Evolutionary conservation across 1,140 invertebrate genomes (phyloP).

Genomic region (Pachyrhynchus sulphureomaculatus): DNA sequence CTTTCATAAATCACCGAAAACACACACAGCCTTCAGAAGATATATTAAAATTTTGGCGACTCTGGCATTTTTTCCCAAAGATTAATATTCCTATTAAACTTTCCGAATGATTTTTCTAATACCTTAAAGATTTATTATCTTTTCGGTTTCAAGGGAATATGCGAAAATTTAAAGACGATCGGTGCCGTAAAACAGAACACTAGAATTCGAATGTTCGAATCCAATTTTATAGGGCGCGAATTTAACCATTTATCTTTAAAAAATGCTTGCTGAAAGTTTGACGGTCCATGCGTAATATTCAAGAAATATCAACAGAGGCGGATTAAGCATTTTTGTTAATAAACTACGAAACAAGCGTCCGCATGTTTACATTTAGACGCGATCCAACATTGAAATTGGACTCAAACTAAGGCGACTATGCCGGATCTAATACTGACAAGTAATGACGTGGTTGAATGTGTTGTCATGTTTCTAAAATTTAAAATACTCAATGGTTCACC

Average conservation of each 20-base stretch:
- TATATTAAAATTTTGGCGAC: constrained; percentile 32
- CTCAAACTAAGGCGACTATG: too few species aligned
- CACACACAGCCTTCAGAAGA: constrained; percentile 17
- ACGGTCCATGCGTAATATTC: too few species aligned
- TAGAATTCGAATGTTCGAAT: constrained; percentile 18
- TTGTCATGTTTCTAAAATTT: too few species aligned
- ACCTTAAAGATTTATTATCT: constrained; percentile 30
- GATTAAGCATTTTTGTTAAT: too few species aligned
- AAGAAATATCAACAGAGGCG: too few species aligned
- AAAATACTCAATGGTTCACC: too few species aligned
- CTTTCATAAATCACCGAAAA: constrained; percentile 19
- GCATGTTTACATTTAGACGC: too few species aligned
- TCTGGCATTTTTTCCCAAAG: constrained; percentile 27
- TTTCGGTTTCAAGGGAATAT: constrained; percentile 12
- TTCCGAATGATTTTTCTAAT: constrained; percentile 30
- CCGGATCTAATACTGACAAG: too few species aligned
- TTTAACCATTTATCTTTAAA: constrained; percentile 30
- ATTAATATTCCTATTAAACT: constrained; percentile 33
- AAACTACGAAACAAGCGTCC: too few species aligned
- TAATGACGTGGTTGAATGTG: too few species aligned
- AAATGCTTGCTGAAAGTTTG: constrained; percentile 1
- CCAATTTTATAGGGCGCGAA: constrained; percentile 29
- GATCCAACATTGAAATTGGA: too few species aligned
- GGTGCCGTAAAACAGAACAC: constrained; percentile 16
- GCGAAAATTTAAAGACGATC: constrained; percentile 27